Evolutionary conservation across 2,888 invertebrate species (phyloP).

Genomic region (Brenthis ino): DNA sequence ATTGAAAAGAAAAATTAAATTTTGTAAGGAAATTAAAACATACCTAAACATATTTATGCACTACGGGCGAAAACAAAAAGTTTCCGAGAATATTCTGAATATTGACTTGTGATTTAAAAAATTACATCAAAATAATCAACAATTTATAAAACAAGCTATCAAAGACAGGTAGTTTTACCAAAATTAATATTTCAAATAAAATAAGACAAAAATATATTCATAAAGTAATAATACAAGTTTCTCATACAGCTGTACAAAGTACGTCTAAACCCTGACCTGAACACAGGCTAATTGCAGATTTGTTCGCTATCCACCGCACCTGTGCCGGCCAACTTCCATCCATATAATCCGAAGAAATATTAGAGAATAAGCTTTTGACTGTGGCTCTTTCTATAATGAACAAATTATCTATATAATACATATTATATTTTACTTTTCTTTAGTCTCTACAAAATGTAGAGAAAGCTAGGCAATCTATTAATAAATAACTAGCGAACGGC

Average conservation of each 20-base stretch:
- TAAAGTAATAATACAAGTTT: constrained; percentile 17
- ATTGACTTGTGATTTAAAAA: too few relatives aligned
- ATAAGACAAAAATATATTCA: constrained; percentile 1
- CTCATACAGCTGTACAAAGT: not conserved
- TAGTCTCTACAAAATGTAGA: too few relatives aligned
- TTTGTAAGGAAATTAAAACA: too few relatives aligned
- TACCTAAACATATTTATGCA: too few relatives aligned
- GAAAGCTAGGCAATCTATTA: too few relatives aligned
- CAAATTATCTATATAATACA: not conserved
- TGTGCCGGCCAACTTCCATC: constrained; percentile 22
- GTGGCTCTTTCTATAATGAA: not conserved
- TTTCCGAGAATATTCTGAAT: too few relatives aligned
- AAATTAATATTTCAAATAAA: not conserved
- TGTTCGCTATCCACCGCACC: constrained; percentile 26
- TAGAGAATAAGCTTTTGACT: constrained; percentile 12
- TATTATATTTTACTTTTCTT: not conserved
- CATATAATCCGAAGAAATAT: constrained; percentile 20
- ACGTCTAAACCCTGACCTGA: constrained; percentile 2
- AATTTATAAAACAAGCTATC: too few relatives aligned
- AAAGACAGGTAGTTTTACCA: too few relatives aligned
- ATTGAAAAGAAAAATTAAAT: too few relatives aligned
- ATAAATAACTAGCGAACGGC: too few relatives aligned
- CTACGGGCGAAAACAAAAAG: too few relatives aligned
- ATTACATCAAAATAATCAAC: too few relatives aligned
- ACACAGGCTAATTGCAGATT: constrained; percentile 28